A percentile compares a stretch with the other conserved stretches of the same genome.
Conservation (phyloP, 2,113 vertebrate species). For the Otis tarda region DNA sequence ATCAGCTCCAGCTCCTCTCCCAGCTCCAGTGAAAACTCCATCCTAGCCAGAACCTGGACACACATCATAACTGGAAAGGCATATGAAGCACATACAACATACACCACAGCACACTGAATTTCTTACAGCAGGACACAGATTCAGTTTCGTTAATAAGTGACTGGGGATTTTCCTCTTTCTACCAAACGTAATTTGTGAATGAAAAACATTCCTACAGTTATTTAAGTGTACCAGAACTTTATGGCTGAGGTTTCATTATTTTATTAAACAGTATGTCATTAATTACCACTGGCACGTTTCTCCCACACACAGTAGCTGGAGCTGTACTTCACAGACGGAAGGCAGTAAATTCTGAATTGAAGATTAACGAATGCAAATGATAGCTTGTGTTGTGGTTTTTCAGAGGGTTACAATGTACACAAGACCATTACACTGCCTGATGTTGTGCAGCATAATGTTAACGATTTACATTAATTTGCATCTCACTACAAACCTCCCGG, state of each 20-base stretch:
- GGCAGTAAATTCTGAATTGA: neutral
- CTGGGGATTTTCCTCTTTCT: neutral
- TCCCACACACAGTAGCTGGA: neutral
- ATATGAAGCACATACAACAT: accelerated
- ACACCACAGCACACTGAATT: neutral
- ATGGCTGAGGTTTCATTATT: neutral
- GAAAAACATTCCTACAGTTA: neutral
- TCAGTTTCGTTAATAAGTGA: neutral
- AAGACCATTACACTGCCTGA: neutral
- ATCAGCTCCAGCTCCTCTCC: too few species aligned
- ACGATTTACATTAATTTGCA: slow-evolving; percentile 4
- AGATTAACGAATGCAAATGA: neutral
- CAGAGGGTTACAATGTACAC: neutral
- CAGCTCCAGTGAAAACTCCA: too few species aligned
- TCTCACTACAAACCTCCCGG: neutral
- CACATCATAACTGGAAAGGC: neutral
- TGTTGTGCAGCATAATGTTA: accelerated
- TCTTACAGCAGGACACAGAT: neutral
- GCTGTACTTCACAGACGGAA: neutral
- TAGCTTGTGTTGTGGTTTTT: neutral
- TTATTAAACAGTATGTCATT: neutral
- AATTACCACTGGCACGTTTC: neutral
- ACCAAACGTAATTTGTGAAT: neutral
- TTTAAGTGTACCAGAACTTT: neutral
- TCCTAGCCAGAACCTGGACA: too few species aligned